Evolutionary conservation across 2,113 vertebrate genomes (phyloP).

Genomic region (Cathartes aura): DNA sequence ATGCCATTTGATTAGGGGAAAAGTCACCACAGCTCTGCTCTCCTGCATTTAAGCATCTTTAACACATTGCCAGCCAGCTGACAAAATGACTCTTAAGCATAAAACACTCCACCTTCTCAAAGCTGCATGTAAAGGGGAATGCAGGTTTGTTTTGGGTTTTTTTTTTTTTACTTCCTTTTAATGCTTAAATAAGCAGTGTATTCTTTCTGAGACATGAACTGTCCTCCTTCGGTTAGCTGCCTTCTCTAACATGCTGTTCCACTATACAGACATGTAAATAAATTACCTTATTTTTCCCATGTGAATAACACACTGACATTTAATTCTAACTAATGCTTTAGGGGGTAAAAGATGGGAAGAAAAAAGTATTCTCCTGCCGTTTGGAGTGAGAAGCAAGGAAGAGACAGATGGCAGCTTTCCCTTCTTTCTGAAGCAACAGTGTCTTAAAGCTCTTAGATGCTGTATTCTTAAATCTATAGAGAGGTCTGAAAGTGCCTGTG

Average conservation of each 20-base stretch:
- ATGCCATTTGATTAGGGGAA: neutral
- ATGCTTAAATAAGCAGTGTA: neutral
- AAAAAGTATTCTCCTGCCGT: neutral
- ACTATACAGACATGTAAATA: constrained; percentile 3
- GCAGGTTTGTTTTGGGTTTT: neutral
- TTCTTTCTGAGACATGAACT: neutral
- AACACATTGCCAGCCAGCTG: neutral
- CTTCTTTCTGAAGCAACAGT: constrained; percentile 21
- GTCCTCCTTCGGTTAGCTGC: neutral
- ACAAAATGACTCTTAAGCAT: neutral
- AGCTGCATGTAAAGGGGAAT: neutral
- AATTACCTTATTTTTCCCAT: constrained; percentile 13
- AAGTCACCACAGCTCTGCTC: neutral
- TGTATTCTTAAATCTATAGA: constrained; percentile 28
- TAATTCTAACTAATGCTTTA: constrained; percentile 11
- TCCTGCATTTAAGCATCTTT: neutral
- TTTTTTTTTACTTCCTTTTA: neutral
- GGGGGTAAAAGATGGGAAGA: neutral
- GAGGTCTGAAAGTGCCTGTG: neutral
- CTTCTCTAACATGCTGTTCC: neutral
- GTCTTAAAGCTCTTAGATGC: constrained; percentile 43
- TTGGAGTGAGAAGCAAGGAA: constrained; percentile 18
- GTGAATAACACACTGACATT: constrained; percentile 12
- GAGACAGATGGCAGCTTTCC: constrained; percentile 47
- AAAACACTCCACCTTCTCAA: neutral